Percentiles rank a stretch among this genome's conserved stretches.
Evolutionary conservation across 2,888 invertebrate species (phyloP).

Genomic region (Achlya flavicornis): DNA sequence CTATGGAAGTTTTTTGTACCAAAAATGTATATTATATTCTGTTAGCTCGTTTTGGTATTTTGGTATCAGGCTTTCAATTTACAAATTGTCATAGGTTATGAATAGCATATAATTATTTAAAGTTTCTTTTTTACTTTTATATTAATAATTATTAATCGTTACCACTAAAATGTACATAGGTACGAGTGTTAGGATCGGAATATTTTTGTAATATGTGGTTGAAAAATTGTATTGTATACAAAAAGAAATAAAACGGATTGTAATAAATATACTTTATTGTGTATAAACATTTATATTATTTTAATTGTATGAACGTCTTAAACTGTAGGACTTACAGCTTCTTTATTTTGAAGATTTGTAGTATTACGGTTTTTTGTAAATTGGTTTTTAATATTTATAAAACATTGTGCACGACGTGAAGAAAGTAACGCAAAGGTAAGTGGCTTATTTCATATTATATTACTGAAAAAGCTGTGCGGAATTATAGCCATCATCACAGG

Average conservation of each 20-base stretch:
- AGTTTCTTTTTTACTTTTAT: constrained; percentile 57
- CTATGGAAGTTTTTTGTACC: constrained; percentile 77
- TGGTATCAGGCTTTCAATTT: constrained; percentile 69
- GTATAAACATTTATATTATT: constrained; percentile 43
- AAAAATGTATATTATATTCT: constrained; percentile 77
- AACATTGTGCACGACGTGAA: neutral
- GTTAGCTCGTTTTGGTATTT: constrained; percentile 78
- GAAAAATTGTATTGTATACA: constrained; percentile 54
- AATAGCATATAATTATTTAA: constrained; percentile 66
- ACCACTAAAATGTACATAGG: constrained; percentile 70
- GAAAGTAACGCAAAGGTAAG: neutral
- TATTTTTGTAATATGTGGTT: constrained; percentile 49
- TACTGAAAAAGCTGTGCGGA: neutral
- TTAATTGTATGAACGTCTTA: constrained; percentile 19
- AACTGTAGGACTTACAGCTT: constrained; percentile 24
- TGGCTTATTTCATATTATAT: constrained; percentile 1
- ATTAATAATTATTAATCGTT: constrained; percentile 64
- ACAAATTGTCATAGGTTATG: constrained; percentile 75
- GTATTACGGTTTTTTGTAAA: constrained; percentile 27
- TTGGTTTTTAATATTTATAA: neutral
- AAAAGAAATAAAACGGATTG: constrained; percentile 55
- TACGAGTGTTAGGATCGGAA: constrained; percentile 51
- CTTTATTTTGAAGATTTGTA: constrained; percentile 34
- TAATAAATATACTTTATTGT: constrained; percentile 69
- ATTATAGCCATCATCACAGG: constrained; percentile 11